Evolutionary conservation across 2,888 invertebrate species (phyloP).

Genomic region (Drosophila acutilabella): DNA sequence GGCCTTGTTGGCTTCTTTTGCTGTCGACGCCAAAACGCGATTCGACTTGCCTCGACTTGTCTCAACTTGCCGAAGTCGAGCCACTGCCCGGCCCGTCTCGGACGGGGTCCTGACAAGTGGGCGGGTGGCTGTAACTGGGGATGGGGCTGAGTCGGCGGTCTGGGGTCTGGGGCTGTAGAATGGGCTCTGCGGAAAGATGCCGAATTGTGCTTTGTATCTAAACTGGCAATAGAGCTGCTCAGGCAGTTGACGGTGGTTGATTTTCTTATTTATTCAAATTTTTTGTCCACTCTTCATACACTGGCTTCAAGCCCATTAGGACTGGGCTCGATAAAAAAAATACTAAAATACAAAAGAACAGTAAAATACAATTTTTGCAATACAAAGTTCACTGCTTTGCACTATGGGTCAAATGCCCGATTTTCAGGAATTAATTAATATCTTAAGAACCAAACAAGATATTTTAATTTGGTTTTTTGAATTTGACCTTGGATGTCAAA

Average conservation of each 20-base stretch:
- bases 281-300: constrained; percentile 23
- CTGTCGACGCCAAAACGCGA: constrained; percentile 26
- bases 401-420: no score
- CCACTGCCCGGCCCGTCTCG: constrained; percentile 2
- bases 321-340: not conserved
- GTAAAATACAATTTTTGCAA: not conserved
- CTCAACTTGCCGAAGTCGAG: not conserved
- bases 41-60: not conserved
- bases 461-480: no score
- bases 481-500: no score
- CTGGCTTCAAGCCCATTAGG: not conserved
- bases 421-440: no score
- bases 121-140: not conserved
- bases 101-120: constrained; percentile 17
- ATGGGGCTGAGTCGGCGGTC: not conserved
- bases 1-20: constrained; percentile 28
- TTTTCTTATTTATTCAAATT: constrained; percentile 72
- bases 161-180: not conserved
- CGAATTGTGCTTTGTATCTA: constrained; percentile 51
- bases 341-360: no score
- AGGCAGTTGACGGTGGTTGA: constrained; percentile 62
- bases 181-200: constrained; percentile 10
- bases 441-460: no score
- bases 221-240: constrained; percentile 37
- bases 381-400: not conserved